A percentile compares a stretch with the other conserved stretches of the same genome.
phyloP scores from a whole-genome alignment of 2,888 invertebrate genomes.

The Onthophagus sagittarius region DNA sequence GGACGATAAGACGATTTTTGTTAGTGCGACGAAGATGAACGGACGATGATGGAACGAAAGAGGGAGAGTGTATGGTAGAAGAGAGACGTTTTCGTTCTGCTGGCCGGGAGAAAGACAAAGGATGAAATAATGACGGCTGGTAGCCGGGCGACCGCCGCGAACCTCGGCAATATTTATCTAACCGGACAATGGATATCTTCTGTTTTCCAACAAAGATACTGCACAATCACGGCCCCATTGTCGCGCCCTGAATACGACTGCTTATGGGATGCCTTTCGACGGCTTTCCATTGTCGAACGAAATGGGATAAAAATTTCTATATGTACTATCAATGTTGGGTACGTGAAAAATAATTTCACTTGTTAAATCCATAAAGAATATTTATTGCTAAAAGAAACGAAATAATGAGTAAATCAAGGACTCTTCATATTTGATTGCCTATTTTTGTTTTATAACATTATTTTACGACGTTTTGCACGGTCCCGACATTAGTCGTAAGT shows the following conservation, averaged over 20 bases:
- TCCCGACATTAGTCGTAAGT: no score
- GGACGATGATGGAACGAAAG: background rate
- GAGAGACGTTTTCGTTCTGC: background rate
- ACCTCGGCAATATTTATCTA: conserved; percentile 41
- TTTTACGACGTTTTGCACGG: no score
- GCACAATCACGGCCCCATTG: conserved; percentile 44
- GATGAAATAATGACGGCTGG: conserved; percentile 25
- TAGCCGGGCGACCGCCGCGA: conserved; percentile 24
- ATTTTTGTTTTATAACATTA: no score
- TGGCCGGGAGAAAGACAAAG: conserved; percentile 22
- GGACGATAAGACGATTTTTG: background rate
- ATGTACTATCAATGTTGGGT: no score
- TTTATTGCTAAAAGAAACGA: no score
- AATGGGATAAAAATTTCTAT: conserved; percentile 30
- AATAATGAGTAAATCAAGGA: no score
- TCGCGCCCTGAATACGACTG: conserved; percentile 39
- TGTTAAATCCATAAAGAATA: no score
- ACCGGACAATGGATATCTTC: conserved; percentile 42
- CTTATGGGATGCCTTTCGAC: conserved; percentile 29
- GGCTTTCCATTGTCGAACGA: conserved; percentile 26
- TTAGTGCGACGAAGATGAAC: background rate
- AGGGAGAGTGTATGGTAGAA: background rate
- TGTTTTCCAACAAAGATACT: conserved; percentile 42
- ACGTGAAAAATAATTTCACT: no score
- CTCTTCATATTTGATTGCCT: no score